Evolutionary conservation across 2,113 vertebrate genomes (phyloP), one percentile per base, ranked within the genome.

Genomic region (Echinops telfairi): DNA sequence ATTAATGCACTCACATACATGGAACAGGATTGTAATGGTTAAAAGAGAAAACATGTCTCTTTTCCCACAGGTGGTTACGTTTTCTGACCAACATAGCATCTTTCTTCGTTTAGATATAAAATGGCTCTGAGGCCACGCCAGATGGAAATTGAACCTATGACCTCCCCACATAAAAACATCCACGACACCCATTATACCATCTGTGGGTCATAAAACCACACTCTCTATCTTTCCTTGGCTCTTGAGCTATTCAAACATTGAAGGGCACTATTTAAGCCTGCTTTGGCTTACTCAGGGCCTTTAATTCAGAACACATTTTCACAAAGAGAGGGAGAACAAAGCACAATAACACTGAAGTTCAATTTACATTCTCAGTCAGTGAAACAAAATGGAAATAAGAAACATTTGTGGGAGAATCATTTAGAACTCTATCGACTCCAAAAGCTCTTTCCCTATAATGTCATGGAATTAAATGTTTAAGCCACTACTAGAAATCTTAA

Each of bases 221-320:
- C 97, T 98, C 96, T 97, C 96, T 98, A 97, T 98, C 98, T 98
- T 97, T 97, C 96, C 96, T 96, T 97, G 97, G 97, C 98, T 98
- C 96, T 95, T 92, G 83, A 95, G 78, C 97, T 97, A 86, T 96
- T 98, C 96, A 97, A 98, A 97, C 97, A 95, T 97, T 97, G 96
- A 97, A 96, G 97, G 97, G 97, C 97, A 96, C 95, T 97, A 96
- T 95, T 97, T 97, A 96, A 97, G 97, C 95, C 97, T 89, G 95
- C 98, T 97, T 97, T 96, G 93, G 92, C 96, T 97, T 98, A 97
- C 96, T 97, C 93, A 66, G 96, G 90, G 97, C 91, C 95, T 97
- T 97, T 98, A 98, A 98, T 98, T 97, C 94, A 97, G 96, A 98
- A 98, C 98, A 98, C 97, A 98, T 98, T 98, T 98, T 95, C 96